These are phyloP conservation scores for Chionoecetes opilio DNA, from an alignment of 1,140 invertebrate species.

Conservation along the genomic window DNA sequence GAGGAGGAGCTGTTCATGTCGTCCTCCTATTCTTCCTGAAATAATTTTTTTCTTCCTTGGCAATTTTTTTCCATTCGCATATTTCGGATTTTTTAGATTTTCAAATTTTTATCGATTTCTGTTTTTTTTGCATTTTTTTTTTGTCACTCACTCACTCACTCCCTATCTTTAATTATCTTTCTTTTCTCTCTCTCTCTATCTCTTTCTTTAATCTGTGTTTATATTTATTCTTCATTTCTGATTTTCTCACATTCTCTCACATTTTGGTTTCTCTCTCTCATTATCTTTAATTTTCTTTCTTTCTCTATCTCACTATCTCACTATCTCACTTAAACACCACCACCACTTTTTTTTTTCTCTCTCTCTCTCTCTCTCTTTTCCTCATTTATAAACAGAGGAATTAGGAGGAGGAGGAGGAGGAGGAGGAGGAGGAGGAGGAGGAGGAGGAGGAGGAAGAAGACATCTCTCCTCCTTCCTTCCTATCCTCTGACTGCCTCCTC, in stretches of 20 bases:
- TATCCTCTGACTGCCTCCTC: neutral
- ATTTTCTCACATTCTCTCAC: neutral
- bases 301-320: neutral
- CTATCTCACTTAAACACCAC: neutral
- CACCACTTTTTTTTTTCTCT: neutral
- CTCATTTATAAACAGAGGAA: neutral
- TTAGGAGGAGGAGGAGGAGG: neutral
- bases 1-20: too few species aligned
- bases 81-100: neutral
- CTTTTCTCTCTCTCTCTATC: constrained; percentile 36
- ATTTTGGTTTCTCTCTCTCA: neutral
- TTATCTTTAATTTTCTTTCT: too few species aligned
- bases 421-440: neutral
- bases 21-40: too few species aligned
- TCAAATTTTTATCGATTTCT: too few species aligned
- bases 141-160: neutral
- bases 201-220: neutral
- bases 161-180: neutral
- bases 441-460: neutral
- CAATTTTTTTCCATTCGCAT: too few species aligned
- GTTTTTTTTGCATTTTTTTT: neutral
- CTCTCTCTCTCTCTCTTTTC: neutral
- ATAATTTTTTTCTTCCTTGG: too few species aligned
- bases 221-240: neutral
- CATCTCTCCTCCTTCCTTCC: neutral